Conservation (phyloP, 1,140 invertebrate species). For the Octopus bimaculoides region DNA sequence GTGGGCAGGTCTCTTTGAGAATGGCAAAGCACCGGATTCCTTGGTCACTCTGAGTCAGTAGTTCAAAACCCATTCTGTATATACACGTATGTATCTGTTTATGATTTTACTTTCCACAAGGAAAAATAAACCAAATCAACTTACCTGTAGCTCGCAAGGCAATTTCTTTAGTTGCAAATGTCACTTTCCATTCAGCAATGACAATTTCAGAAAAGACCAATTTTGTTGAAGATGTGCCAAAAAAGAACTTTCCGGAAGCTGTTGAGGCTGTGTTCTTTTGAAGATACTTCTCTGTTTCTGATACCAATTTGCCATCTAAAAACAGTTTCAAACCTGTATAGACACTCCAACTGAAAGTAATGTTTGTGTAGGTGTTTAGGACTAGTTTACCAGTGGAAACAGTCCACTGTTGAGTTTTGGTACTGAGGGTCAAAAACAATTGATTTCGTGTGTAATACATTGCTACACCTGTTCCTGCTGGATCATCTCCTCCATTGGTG, state of each 20-base stretch:
- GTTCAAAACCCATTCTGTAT: too few relatives aligned
- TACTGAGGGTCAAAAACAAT: constrained; percentile 32
- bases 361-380: constrained; percentile 22
- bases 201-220: constrained; percentile 27
- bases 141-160: neutral
- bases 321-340: constrained; percentile 33
- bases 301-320: constrained; percentile 26
- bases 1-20: too few relatives aligned
- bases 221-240: constrained; percentile 20
- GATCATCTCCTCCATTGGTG: constrained; percentile 35
- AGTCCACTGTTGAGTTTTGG: constrained; percentile 31
- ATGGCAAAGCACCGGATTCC: too few relatives aligned
- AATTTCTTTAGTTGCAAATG: constrained; percentile 27
- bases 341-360: constrained; percentile 35
- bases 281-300: constrained; percentile 29
- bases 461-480: constrained; percentile 31
- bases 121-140: neutral
- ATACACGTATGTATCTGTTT: too few relatives aligned
- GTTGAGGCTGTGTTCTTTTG: constrained; percentile 14
- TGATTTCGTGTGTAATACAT: constrained; percentile 28
- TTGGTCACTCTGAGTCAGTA: too few relatives aligned
- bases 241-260: constrained; percentile 14
- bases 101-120: constrained; percentile 9
- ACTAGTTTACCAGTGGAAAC: constrained; percentile 21
- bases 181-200: constrained; percentile 28